Percentiles rank a stretch among this genome's conserved stretches.
These are phyloP conservation scores for Gobio occitaniae DNA, from an alignment of 2,797 vertebrate genomes.

Conservation along the genomic window DNA sequence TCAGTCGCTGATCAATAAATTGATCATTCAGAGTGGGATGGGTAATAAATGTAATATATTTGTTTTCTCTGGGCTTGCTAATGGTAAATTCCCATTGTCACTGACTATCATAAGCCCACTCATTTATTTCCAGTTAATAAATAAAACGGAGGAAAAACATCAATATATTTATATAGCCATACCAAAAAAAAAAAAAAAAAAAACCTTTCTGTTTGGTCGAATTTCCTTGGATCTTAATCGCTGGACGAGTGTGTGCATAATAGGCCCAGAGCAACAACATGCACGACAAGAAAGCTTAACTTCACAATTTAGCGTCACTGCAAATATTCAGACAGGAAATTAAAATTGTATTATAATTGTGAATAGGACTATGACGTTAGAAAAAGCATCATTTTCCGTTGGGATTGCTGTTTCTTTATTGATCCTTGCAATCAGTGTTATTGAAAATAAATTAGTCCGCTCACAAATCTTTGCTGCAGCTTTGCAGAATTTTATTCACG, in stretches of 20 bases:
- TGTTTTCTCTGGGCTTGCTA: conserved; percentile 7
- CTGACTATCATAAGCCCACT: neutral
- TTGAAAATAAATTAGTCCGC: conserved; percentile 83
- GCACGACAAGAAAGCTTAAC: neutral
- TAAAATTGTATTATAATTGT: conserved; percentile 68
- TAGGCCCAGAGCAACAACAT: neutral
- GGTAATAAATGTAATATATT: conserved; percentile 31
- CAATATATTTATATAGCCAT: neutral
- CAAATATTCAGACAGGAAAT: neutral
- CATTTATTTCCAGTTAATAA: conserved; percentile 7
- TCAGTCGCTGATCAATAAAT: conserved; percentile 40
- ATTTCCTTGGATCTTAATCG: neutral
- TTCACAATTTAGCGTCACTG: neutral
- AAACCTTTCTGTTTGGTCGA: neutral
- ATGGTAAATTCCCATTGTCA: neutral
- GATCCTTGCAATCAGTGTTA: conserved; percentile 79
- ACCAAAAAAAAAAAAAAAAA: neutral
- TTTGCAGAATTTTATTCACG: neutral
- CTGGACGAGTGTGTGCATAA: neutral
- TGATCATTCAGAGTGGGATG: conserved; percentile 23
- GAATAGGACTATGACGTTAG: conserved; percentile 70
- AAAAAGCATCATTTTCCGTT: conserved; percentile 75
- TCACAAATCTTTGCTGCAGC: conserved; percentile 71
- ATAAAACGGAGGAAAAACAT: conserved; percentile 10
- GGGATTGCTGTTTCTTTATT: conserved; percentile 80